These are phyloP conservation scores for Drosophila mojavensis DNA, from an alignment of 1,140 invertebrate genomes.

Conservation along the genomic window DNA sequence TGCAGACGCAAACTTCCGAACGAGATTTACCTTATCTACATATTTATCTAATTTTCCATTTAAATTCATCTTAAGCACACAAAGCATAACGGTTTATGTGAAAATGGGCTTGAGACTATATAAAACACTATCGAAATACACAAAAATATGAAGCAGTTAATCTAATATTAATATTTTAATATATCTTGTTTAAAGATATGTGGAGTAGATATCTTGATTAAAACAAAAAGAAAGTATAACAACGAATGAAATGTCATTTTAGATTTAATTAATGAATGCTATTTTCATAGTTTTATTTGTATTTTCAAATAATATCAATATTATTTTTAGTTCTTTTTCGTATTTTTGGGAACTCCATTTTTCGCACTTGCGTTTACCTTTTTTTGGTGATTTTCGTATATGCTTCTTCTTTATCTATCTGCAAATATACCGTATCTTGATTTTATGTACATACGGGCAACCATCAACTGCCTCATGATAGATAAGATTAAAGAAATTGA, in stretches of 20 bases:
- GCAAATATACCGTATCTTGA: constrained; percentile 29
- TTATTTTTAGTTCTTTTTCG: too few relatives aligned
- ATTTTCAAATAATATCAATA: too few relatives aligned
- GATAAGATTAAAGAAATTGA: constrained; percentile 63
- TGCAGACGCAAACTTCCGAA: constrained; percentile 25
- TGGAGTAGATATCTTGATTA: too few relatives aligned
- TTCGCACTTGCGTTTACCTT: not conserved
- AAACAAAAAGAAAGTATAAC: too few relatives aligned
- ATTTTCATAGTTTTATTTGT: too few relatives aligned
- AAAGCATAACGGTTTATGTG: constrained; percentile 10
- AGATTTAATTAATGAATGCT: too few relatives aligned
- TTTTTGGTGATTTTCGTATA: constrained; percentile 4
- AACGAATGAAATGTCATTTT: too few relatives aligned
- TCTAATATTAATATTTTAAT: too few relatives aligned
- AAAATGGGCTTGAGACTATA: constrained; percentile 9
- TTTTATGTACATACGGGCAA: not conserved
- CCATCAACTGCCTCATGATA: constrained; percentile 26
- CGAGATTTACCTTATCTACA: constrained; percentile 24
- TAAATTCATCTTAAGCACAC: constrained; percentile 13
- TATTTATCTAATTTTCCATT: constrained; percentile 20
- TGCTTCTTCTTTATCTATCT: constrained; percentile 1
- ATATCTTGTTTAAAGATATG: too few relatives aligned
- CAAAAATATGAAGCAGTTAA: constrained; percentile 7
- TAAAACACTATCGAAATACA: constrained; percentile 3
- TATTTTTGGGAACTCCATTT: too few relatives aligned